Percentiles rank a stretch among this genome's conserved stretches.
These are phyloP conservation scores for Hippocampus guttulatus DNA, from an alignment of 2,113 vertebrate species.

Conservation along the genomic window DNA sequence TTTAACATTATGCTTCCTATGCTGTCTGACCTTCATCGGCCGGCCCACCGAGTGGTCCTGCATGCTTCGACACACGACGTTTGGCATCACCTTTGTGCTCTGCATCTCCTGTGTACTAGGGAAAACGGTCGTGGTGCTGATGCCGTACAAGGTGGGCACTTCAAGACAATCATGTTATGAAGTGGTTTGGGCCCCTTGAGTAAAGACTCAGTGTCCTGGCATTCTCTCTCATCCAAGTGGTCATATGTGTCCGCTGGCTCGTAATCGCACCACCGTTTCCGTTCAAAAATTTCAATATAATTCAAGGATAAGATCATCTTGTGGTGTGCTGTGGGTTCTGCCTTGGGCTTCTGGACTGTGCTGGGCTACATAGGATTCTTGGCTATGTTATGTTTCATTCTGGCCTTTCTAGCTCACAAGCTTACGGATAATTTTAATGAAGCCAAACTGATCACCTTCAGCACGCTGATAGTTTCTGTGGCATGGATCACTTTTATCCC, in stretches of 20 bases:
- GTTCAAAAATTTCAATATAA: slow-evolving; percentile 23
- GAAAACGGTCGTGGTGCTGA: slow-evolving; percentile 63
- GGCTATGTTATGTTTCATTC: slow-evolving; percentile 65
- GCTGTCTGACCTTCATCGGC: slow-evolving; percentile 67
- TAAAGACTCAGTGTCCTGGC: slow-evolving; percentile 63
- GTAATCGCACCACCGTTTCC: slow-evolving; percentile 61
- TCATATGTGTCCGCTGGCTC: slow-evolving; percentile 66
- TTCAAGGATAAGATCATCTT: slow-evolving; percentile 65
- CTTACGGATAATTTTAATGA: slow-evolving; percentile 75
- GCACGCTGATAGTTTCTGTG: slow-evolving; percentile 75
- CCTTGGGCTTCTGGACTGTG: slow-evolving; percentile 65
- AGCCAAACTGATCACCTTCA: slow-evolving; percentile 74
- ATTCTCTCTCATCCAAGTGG: slow-evolving; percentile 63
- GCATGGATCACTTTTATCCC: slow-evolving; percentile 76
- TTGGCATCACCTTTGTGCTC: slow-evolving; percentile 66
- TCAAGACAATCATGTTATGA: slow-evolving; percentile 57
- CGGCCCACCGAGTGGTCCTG: slow-evolving; percentile 65
- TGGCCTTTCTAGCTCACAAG: slow-evolving; percentile 70
- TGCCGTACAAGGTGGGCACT: slow-evolving; percentile 57
- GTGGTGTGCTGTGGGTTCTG: slow-evolving; percentile 64
- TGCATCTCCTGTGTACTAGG: slow-evolving; percentile 63
- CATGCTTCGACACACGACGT: slow-evolving; percentile 64
- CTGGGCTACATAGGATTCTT: slow-evolving; percentile 69
- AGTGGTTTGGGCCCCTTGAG: slow-evolving; percentile 62
- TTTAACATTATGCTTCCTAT: slow-evolving; percentile 64